These are phyloP conservation scores for Branchinecta lindahli DNA, from an alignment of 1,140 invertebrate species.

Conservation along the genomic window DNA sequence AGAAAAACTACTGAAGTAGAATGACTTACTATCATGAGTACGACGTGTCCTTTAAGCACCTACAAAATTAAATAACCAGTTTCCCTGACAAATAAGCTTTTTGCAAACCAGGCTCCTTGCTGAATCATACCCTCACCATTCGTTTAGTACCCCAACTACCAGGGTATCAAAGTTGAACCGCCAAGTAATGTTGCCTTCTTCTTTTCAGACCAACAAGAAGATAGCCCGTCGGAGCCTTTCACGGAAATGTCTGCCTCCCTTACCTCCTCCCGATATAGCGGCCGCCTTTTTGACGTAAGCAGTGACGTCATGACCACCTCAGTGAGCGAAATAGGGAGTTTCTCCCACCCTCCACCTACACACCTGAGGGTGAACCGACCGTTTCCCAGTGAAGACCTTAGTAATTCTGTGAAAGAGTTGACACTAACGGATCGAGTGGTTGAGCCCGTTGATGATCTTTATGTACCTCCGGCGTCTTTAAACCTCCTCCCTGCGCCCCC, in stretches of 20 bases:
- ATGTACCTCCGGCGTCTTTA: background rate
- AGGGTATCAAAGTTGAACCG: too few relatives aligned
- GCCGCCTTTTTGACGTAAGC: background rate
- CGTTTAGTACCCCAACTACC: too few relatives aligned
- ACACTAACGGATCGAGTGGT: background rate
- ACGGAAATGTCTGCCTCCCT: background rate
- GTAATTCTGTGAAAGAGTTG: background rate
- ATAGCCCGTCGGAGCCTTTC: background rate
- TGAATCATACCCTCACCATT: too few relatives aligned
- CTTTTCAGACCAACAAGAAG: background rate
- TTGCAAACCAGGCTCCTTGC: too few relatives aligned
- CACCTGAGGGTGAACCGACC: background rate
- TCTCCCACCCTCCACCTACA: background rate
- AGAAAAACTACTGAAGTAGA: too few relatives aligned
- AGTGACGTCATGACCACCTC: constrained; percentile 7
- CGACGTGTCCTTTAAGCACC: too few relatives aligned
- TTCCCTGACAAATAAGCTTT: too few relatives aligned
- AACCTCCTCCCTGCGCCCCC: too few relatives aligned
- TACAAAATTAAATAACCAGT: too few relatives aligned
- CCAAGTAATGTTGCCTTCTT: background rate
- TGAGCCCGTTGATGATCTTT: background rate
- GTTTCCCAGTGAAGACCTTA: background rate
- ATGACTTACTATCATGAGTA: too few relatives aligned
- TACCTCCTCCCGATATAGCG: background rate
- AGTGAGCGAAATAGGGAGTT: background rate